Conservation (phyloP, 2,113 vertebrate species). For the Blennius ocellaris region DNA sequence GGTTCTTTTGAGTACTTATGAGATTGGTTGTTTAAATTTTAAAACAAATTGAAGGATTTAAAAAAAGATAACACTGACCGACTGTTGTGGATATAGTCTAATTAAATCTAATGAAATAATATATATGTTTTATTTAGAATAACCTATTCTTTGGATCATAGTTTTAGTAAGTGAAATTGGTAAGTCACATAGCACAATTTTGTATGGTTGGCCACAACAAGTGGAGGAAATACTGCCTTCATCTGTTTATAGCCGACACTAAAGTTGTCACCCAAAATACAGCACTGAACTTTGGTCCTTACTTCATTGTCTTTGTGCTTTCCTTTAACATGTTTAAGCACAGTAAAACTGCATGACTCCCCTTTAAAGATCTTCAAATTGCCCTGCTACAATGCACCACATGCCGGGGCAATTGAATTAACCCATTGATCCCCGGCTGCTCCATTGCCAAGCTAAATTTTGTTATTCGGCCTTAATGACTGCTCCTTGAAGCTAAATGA, state of each 20-base stretch:
- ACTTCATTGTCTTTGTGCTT: conserved; percentile 42
- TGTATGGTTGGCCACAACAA: conserved; percentile 2
- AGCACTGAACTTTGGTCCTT: not conserved
- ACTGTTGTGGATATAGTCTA: conserved; percentile 4
- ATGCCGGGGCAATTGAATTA: conserved; percentile 77
- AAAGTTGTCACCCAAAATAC: conserved; percentile 36
- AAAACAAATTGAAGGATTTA: not conserved
- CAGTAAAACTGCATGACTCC: conserved; percentile 65
- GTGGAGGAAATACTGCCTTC: not conserved
- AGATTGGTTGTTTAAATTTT: not conserved
- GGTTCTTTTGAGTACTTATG: too few species aligned
- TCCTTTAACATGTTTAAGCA: conserved; percentile 64
- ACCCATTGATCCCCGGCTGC: conserved; percentile 75
- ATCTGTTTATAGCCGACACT: conserved; percentile 20
- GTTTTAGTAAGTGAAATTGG: conserved; percentile 1
- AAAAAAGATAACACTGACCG: not conserved
- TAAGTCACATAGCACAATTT: conserved; percentile 27
- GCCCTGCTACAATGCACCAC: conserved; percentile 69
- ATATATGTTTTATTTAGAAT: conserved; percentile 8
- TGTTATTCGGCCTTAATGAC: conserved; percentile 79
- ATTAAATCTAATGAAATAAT: conserved; percentile 4
- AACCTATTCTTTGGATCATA: conserved; percentile 21
- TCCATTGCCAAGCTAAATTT: conserved; percentile 72
- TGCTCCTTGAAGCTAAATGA: conserved; percentile 75
- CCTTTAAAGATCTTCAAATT: conserved; percentile 61